Base-by-base conservation (phyloP, 2,113 vertebrate species). In the Cololabis saira region DNA sequence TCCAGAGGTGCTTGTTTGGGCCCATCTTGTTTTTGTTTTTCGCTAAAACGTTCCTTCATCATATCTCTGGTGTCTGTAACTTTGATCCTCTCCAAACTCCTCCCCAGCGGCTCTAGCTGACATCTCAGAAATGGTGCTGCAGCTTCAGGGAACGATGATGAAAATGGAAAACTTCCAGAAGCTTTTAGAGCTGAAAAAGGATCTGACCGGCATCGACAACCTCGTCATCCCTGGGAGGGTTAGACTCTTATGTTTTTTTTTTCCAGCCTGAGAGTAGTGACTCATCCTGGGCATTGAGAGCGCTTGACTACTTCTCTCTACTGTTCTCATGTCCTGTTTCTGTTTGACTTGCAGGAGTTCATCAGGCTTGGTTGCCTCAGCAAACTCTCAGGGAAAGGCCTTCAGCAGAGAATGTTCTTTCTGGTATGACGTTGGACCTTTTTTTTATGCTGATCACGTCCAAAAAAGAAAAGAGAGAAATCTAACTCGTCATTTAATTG, bases 131-230 rank as follows among this genome's bases (percentile, higher is more conserved):
- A 92, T 98, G 94, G 95, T 94, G 70, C 93, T 94, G 16, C 96
- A 96, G 77, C 94, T 98, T 33, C 96, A 97, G 1, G 92, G 95
- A 24, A 91, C 91, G 41, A 98, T 99, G 96, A 95, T 98, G 91
- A 97, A 98, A 92, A 98, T 97, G 92, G 98, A 99, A 90, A 99
- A 99, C 78, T 97, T 96, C 89, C 97, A 98, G 92, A 99, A 98
- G 78, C 93, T 99, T 11, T 93, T 97, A 2, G 97, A 99, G 85
- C 94, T 99, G 74, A 97, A 94, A 91, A 99, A 98, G 71, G 98
- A 99, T 69, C 89, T 99, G 88, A 94, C 95, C 1, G 94, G 96
- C 87, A 93, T 97, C 2, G 95, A 98, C 78, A 95, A 93, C 91
- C 93, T 99, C 16, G 94, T 93, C 51, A 76, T 93, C 53, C 94